Evolutionary conservation across 2,888 invertebrate species (phyloP).

Genomic region (Cyclophora albipunctata): DNA sequence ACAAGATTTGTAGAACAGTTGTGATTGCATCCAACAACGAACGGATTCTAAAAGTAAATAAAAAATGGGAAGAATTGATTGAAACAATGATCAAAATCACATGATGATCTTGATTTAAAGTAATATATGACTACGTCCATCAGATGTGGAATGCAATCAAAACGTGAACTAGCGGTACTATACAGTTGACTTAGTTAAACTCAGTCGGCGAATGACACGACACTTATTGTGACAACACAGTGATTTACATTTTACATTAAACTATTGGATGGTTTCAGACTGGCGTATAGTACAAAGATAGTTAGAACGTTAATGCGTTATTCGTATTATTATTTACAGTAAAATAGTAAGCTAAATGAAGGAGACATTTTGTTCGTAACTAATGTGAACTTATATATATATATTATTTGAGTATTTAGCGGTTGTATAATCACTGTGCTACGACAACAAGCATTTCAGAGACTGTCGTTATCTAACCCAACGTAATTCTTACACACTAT

Average conservation of each 20-base stretch:
- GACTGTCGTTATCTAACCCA: neutral
- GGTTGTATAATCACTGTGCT: no score
- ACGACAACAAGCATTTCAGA: no score
- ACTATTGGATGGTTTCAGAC: no score
- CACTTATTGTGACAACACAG: constrained; percentile 11
- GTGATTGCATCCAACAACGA: constrained; percentile 19
- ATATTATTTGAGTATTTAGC: no score
- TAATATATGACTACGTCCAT: neutral
- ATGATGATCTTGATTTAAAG: neutral
- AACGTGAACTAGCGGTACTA: constrained; percentile 33
- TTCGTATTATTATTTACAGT: no score
- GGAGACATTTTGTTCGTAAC: no score
- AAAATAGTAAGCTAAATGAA: no score
- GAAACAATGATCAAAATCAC: no score
- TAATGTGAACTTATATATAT: no score
- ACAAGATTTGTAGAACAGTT: constrained; percentile 32
- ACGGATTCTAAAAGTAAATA: constrained; percentile 5
- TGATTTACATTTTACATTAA: neutral
- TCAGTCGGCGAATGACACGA: constrained; percentile 41
- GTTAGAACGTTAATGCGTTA: no score
- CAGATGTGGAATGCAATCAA: constrained; percentile 25
- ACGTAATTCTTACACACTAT: constrained; percentile 34
- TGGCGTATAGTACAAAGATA: no score
- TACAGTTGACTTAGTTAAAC: constrained; percentile 38
- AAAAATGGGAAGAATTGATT: neutral